A percentile compares a stretch with the other conserved stretches of the same genome.
Conservation (phyloP, 2,113 vertebrate species). For the Anseranas semipalmata region DNA sequence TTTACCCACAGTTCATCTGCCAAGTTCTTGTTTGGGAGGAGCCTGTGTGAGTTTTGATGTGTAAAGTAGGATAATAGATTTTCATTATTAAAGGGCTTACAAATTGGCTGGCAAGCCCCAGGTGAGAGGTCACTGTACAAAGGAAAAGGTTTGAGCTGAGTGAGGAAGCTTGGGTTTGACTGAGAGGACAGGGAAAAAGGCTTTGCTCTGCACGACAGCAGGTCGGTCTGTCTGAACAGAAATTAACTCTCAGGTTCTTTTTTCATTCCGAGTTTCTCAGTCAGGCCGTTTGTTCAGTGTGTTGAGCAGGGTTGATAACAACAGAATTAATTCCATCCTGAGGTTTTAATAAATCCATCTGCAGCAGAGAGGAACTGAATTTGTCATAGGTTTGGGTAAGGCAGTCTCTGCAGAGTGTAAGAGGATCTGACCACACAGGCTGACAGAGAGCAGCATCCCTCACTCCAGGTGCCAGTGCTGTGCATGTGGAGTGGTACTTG, state of each 20-base stretch:
- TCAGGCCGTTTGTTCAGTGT: background rate
- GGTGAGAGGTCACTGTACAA: slow-evolving; percentile 36
- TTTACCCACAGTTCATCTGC: background rate
- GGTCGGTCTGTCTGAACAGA: background rate
- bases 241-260: background rate
- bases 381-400: background rate
- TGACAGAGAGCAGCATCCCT: background rate
- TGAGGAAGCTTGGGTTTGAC: background rate
- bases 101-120: background rate
- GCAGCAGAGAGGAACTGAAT: background rate
- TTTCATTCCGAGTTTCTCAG: background rate
- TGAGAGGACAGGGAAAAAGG: background rate
- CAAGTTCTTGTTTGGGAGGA: slow-evolving; percentile 17
- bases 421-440: background rate
- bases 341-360: background rate
- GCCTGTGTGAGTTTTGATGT: slow-evolving; percentile 34
- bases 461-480: too few species aligned
- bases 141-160: background rate
- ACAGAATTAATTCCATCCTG: fast-evolving
- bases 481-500: background rate
- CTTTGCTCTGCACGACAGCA: background rate
- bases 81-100: slow-evolving; percentile 45
- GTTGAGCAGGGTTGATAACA: background rate
- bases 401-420: background rate
- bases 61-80: slow-evolving; percentile 24